Base-by-base conservation (phyloP, 2,888 invertebrate species). In the Caenorhabditis becei region DNA sequence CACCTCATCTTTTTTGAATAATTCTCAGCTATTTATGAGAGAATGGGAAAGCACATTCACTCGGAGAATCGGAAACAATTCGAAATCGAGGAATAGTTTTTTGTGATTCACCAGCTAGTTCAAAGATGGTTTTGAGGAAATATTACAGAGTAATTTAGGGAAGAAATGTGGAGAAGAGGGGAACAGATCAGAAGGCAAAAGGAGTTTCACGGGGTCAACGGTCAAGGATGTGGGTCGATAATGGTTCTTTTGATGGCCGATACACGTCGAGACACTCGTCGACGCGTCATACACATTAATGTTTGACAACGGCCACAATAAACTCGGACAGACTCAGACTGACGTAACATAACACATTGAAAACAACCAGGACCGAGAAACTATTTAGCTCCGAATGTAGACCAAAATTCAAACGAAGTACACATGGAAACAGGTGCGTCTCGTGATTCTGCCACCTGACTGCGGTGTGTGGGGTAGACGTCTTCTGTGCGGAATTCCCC, bases 261-360 rank as follows among this genome's bases (percentile, higher is more conserved):
- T 54, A 56, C 54, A 47, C 24, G 56, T 56, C 56, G 66, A 35
- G 70, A 49, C 18, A 69, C 59, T 54, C 61, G 53, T 62, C 37
- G 44, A 18, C 16, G 41, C 66, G 59, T 54, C 70, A 56, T 62
- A 71, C 63, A 56, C 56, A 63, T 35, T 62, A 72, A 72, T 63
- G 56, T 72, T 72, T 56, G 63, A 72, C 72, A 72, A 62, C 18
- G 51, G 41, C 69, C 51, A 59, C 59, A 66, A 67, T 58, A 58
- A 58, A 56, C 58, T 54, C 14, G 59, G 53, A 24, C n/a, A 37
- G 28, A 66, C 44, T 35, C 35, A 14, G 24, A 23, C 44, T 66
- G 54, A 28, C 44, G 41, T 56, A 47, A 35, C 41, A 10, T 7
- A 47, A 47, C 2, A 47, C 47, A 47, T 47, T 3, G 18, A 7